These are phyloP conservation scores for Porphyrio hochstetteri DNA, from an alignment of 2,113 vertebrate species.

Conservation along the genomic window DNA sequence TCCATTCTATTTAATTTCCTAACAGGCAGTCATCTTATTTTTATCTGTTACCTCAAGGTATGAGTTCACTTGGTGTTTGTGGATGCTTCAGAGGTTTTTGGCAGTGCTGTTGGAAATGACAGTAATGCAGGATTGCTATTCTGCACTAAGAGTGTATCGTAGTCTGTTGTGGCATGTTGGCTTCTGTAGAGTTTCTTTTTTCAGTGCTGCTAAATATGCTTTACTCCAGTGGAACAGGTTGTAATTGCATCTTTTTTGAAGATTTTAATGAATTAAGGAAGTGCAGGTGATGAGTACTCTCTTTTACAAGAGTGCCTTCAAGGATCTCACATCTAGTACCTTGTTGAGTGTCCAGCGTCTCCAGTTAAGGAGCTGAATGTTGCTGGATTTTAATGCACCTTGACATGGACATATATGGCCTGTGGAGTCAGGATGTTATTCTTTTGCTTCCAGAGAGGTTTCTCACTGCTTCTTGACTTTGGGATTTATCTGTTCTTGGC, in stretches of 20 bases:
- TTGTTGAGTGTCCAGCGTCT: background rate
- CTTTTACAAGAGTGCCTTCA: background rate
- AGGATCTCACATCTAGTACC: background rate
- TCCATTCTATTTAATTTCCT: background rate
- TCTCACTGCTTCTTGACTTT: background rate
- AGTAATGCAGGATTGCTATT: slow-evolving; percentile 35
- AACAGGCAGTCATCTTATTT: slow-evolving; percentile 23
- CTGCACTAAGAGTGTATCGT: slow-evolving; percentile 35
- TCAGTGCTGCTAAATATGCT: slow-evolving; percentile 40
- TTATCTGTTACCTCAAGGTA: slow-evolving; percentile 38
- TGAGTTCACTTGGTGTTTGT: slow-evolving; percentile 37
- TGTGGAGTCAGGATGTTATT: background rate
- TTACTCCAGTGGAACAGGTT: slow-evolving; percentile 8
- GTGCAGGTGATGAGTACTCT: background rate
- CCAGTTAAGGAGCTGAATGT: background rate
- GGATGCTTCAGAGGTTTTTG: slow-evolving; percentile 44
- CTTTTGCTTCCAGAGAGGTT: background rate
- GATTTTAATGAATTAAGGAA: background rate
- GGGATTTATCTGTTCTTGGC: background rate
- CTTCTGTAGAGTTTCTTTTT: slow-evolving; percentile 56
- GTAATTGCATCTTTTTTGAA: background rate
- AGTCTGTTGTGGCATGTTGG: slow-evolving; percentile 49
- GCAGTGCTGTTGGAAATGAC: slow-evolving; percentile 35
- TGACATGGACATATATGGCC: background rate
- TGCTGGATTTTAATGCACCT: background rate